These are phyloP conservation scores for Brachyptera putata DNA, from an alignment of 2,888 invertebrate species.

Conservation along the genomic window DNA sequence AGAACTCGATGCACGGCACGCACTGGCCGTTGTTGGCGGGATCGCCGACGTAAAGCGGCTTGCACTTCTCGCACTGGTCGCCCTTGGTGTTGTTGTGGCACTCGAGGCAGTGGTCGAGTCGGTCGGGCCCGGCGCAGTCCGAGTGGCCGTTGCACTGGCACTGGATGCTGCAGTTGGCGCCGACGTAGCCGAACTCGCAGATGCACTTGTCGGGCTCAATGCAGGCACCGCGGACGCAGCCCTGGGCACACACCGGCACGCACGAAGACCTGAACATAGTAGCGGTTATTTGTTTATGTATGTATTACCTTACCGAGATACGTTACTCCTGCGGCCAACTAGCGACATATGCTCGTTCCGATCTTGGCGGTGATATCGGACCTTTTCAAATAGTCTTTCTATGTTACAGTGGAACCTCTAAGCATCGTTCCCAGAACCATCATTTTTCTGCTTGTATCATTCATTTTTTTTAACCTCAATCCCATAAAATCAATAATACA, in stretches of 20 bases:
- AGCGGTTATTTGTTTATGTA: too few relatives aligned
- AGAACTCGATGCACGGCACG: slow-evolving; percentile 81
- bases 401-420: too few relatives aligned
- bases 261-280: slow-evolving; percentile 54
- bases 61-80: slow-evolving; percentile 85
- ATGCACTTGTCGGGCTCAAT: slow-evolving; percentile 77
- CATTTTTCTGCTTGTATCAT: too few relatives aligned
- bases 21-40: slow-evolving; percentile 78
- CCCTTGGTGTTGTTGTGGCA: slow-evolving; percentile 94
- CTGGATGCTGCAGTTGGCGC: slow-evolving; percentile 88
- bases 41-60: slow-evolving; percentile 87
- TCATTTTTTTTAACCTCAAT: too few relatives aligned
- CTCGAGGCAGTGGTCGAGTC: slow-evolving; percentile 71
- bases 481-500: too few relatives aligned
- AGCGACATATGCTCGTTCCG: too few relatives aligned
- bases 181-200: slow-evolving; percentile 93
- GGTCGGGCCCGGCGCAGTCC: slow-evolving; percentile 82
- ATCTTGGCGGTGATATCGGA: too few relatives aligned
- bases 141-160: slow-evolving; percentile 95
- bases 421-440: too few relatives aligned
- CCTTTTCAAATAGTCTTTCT: too few relatives aligned
- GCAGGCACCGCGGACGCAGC: slow-evolving; percentile 82
- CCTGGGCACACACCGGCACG: slow-evolving; percentile 75
- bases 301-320: too few relatives aligned
- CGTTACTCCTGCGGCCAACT: too few relatives aligned